phyloP scores from a whole-genome alignment of 2,113 vertebrate genomes.

The Oryzias celebensis region DNA sequence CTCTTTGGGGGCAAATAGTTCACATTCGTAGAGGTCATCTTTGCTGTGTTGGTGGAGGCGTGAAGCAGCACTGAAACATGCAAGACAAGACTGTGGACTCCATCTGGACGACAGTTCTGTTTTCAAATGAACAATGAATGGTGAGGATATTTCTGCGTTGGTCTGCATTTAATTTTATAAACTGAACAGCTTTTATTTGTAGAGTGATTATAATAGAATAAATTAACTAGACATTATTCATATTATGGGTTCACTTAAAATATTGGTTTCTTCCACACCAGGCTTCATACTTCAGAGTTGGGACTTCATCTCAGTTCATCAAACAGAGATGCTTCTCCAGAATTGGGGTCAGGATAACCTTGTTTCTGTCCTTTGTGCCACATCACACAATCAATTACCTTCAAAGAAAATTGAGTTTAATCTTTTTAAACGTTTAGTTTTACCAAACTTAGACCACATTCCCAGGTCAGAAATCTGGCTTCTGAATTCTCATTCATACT shows the following conservation, averaged over 20 bases:
- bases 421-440: no score
- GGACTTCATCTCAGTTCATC: no score
- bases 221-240: conserved; percentile 29
- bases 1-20: conserved; percentile 2
- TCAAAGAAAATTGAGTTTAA: no score
- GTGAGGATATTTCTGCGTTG: no score
- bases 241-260: conserved; percentile 12
- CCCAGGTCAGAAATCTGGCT: no score
- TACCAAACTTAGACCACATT: no score
- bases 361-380: no score
- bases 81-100: conserved; percentile 9
- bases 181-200: conserved; percentile 14
- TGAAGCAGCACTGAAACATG: conserved; percentile 44
- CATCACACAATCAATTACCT: no score
- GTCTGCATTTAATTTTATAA: conserved; percentile 8
- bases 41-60: conserved; percentile 9
- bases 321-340: background rate
- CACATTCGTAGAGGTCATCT: conserved; percentile 31
- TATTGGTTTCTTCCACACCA: conserved; percentile 13
- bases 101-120: conserved; percentile 16
- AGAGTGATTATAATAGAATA: conserved; percentile 18
- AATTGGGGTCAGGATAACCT: no score
- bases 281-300: background rate
- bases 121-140: conserved; percentile 54
- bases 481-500: no score